Conservation (phyloP, 2,888 invertebrate species). For the Timema podura region DNA sequence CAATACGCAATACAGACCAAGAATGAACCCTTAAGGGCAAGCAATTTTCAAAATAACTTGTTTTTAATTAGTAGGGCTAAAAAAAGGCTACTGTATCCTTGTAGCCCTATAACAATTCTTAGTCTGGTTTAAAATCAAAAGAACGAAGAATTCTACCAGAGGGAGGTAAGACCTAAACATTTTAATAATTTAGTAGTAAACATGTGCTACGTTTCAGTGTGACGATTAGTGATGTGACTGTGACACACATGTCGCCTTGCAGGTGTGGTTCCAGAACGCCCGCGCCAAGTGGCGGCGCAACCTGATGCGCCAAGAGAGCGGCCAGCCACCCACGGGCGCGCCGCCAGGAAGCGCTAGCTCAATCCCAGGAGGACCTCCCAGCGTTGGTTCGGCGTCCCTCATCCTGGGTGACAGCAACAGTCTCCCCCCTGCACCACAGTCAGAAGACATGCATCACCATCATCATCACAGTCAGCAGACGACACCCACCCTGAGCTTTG, state of each 20-base stretch:
- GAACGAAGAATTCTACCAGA: no score
- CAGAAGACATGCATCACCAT: conserved; percentile 40
- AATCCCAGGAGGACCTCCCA: conserved; percentile 39
- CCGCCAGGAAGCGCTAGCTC: conserved; percentile 41
- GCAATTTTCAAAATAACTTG: no score
- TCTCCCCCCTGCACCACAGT: conserved; percentile 45
- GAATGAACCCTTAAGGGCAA: no score
- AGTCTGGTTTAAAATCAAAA: no score
- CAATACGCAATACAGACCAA: no score
- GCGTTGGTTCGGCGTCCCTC: conserved; percentile 43
- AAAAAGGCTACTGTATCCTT: no score
- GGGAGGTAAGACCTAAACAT: no score
- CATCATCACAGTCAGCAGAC: conserved; percentile 23
- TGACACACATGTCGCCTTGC: conserved; percentile 25
- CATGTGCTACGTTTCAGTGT: no score
- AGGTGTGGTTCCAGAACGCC: conserved; percentile 99
- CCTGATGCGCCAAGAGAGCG: conserved; percentile 78
- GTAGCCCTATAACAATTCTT: no score
- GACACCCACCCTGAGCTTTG: conserved; percentile 38
- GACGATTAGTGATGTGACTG: no score
- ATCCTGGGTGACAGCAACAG: conserved; percentile 49
- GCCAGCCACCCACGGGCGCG: conserved; percentile 34
- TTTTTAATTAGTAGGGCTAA: no score
- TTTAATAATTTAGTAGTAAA: no score
- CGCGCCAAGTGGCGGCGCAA: conserved; percentile 97